These are phyloP conservation scores for Portevinia maculata DNA, from an alignment of 2,888 invertebrate species.

Conservation along the genomic window DNA sequence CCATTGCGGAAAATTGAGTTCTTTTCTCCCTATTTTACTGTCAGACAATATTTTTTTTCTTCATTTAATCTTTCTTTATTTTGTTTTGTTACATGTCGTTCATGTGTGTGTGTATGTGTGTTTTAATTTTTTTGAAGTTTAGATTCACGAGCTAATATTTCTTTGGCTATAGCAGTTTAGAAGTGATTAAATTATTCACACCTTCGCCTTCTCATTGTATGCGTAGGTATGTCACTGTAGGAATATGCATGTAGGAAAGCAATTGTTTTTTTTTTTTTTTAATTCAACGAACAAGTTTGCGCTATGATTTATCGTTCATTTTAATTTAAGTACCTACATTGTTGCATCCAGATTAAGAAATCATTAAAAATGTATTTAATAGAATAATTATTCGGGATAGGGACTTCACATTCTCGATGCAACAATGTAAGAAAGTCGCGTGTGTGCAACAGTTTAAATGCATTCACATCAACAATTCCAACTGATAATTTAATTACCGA, in stretches of 20 bases:
- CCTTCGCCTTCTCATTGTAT: conserved; percentile 30
- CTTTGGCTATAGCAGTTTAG: conserved; percentile 51
- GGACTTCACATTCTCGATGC: background rate
- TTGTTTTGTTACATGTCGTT: conserved; percentile 30
- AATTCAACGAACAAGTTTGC: background rate
- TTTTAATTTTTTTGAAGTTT: background rate
- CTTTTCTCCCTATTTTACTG: conserved; percentile 57
- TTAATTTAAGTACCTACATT: background rate
- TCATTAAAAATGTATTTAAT: background rate
- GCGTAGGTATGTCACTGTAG: background rate
- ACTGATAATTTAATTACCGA: background rate
- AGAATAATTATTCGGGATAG: background rate
- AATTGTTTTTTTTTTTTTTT: background rate
- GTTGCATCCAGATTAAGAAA: background rate
- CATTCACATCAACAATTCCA: background rate
- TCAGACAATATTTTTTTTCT: conserved; percentile 22
- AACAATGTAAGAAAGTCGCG: background rate
- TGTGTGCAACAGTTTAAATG: background rate
- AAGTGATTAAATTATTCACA: conserved; percentile 68
- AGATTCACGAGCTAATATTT: conserved; percentile 58
- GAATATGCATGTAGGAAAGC: background rate
- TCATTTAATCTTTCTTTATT: background rate
- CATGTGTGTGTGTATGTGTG: background rate
- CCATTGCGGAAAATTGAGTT: conserved; percentile 74
- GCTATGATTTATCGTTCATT: background rate